A percentile compares a stretch with the other conserved stretches of the same genome.
Conservation (phyloP, 1,140 invertebrate genomes). For the Drosophila pseudoananassae region DNA sequence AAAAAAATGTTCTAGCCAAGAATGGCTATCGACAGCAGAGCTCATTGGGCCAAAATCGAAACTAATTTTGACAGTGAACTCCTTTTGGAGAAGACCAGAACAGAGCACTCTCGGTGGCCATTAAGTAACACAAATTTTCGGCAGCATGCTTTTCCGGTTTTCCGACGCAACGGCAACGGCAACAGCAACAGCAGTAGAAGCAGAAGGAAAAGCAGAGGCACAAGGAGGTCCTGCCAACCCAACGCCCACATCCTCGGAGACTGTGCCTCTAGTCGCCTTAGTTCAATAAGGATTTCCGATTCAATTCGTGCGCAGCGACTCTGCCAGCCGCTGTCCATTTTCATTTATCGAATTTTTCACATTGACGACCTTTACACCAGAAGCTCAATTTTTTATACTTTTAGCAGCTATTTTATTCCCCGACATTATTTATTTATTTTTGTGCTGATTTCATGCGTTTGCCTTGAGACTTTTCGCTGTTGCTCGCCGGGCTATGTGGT, state of each 20-base stretch:
- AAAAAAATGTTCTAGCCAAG: neutral
- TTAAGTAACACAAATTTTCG: conserved; percentile 75
- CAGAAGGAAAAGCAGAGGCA: conserved; percentile 3
- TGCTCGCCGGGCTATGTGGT: neutral
- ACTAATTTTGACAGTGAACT: conserved; percentile 14
- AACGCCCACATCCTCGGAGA: conserved; percentile 35
- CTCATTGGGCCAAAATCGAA: neutral
- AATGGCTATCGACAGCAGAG: neutral
- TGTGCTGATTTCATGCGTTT: conserved; percentile 77
- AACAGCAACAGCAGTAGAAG: neutral
- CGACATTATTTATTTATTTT: conserved; percentile 46
- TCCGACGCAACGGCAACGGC: conserved; percentile 44
- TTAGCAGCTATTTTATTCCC: conserved; percentile 60
- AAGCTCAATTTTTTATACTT: conserved; percentile 78
- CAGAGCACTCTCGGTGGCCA: conserved; percentile 62
- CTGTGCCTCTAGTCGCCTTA: conserved; percentile 50
- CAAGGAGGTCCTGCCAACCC: conserved; percentile 5
- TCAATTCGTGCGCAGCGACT: conserved; percentile 74
- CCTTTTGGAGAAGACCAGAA: neutral
- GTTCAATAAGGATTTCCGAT: conserved; percentile 82
- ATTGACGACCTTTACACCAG: conserved; percentile 73
- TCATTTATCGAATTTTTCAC: conserved; percentile 81
- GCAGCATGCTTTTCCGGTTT: conserved; percentile 78
- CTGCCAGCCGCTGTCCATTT: conserved; percentile 60
- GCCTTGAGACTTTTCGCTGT: conserved; percentile 58